A percentile compares a stretch with the other conserved stretches of the same genome.
Evolutionary conservation across 2,888 invertebrate species (phyloP).

Genomic region (Leptarthrus brevirostris): DNA sequence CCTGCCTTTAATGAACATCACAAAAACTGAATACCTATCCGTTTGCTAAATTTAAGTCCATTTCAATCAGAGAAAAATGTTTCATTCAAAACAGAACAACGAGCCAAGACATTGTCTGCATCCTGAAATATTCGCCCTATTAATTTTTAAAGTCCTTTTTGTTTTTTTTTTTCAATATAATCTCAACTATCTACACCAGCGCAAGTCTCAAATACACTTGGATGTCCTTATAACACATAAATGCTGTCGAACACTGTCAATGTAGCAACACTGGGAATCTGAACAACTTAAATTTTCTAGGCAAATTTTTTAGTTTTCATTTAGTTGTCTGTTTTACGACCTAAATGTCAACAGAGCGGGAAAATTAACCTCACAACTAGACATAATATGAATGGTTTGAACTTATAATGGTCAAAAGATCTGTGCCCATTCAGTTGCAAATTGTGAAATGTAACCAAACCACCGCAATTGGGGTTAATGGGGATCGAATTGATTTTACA

Average conservation of each 20-base stretch:
- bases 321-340: constrained; percentile 35
- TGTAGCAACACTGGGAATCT: constrained; percentile 22
- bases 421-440: constrained; percentile 16
- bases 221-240: constrained; percentile 8
- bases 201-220: background rate
- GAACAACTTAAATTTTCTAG: constrained; percentile 15
- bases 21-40: background rate
- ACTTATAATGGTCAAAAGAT: constrained; percentile 24
- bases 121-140: constrained; percentile 3
- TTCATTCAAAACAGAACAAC: background rate
- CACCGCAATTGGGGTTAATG: background rate
- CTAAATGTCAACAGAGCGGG: constrained; percentile 25
- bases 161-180: constrained; percentile 1
- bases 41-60: background rate
- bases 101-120: constrained; percentile 33
- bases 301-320: constrained; percentile 32
- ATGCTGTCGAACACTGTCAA: constrained; percentile 30
- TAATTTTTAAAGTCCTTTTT: constrained; percentile 17
- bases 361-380: constrained; percentile 40
- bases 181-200: constrained; percentile 1
- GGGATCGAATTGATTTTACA: background rate
- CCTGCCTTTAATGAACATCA: constrained; percentile 17
- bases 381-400: constrained; percentile 9
- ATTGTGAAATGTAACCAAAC: constrained; percentile 8
- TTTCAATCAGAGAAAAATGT: background rate